phyloP scores from a whole-genome alignment of 2,888 invertebrate genomes.

The Orchesellides sinensis region DNA sequence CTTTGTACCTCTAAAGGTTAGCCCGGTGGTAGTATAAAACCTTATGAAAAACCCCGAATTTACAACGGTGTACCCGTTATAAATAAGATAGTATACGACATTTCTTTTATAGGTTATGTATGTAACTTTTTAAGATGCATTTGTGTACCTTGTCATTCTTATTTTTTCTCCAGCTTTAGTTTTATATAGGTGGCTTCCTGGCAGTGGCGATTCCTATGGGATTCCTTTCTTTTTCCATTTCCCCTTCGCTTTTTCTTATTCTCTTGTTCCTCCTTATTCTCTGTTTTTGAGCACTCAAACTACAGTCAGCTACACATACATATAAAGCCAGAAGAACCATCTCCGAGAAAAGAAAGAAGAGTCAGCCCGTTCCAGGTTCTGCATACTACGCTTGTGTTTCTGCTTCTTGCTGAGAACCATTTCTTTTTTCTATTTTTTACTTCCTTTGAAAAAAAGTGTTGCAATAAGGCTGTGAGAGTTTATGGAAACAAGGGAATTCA shows the following conservation, averaged over 20 bases:
- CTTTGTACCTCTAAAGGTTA: not conserved
- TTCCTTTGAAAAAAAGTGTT: conserved; percentile 1
- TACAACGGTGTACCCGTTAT: too few relatives aligned
- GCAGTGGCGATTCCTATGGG: conserved; percentile 48
- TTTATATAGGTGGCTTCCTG: conserved; percentile 27
- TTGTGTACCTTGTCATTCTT: conserved; percentile 12
- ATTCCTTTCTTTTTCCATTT: conserved; percentile 62
- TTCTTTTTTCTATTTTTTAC: conserved; percentile 13
- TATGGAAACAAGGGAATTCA: conserved; percentile 69
- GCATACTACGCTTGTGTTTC: conserved; percentile 10
- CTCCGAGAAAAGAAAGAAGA: conserved; percentile 17
- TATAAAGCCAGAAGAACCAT: too few relatives aligned
- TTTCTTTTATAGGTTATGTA: too few relatives aligned
- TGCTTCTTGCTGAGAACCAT: conserved; percentile 25
- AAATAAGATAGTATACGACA: too few relatives aligned
- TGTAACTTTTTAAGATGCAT: too few relatives aligned
- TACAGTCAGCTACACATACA: conserved; percentile 28
- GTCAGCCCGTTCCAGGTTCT: conserved; percentile 51
- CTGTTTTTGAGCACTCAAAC: conserved; percentile 31
- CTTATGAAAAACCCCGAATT: not conserved
- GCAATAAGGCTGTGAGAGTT: conserved; percentile 36
- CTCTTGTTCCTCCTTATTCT: conserved; percentile 31
- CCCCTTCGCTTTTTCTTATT: conserved; percentile 20
- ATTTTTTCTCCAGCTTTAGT: conserved; percentile 22
- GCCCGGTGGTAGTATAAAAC: not conserved